Conservation (phyloP, 2,888 invertebrate genomes). For the Cryptus armator region DNA sequence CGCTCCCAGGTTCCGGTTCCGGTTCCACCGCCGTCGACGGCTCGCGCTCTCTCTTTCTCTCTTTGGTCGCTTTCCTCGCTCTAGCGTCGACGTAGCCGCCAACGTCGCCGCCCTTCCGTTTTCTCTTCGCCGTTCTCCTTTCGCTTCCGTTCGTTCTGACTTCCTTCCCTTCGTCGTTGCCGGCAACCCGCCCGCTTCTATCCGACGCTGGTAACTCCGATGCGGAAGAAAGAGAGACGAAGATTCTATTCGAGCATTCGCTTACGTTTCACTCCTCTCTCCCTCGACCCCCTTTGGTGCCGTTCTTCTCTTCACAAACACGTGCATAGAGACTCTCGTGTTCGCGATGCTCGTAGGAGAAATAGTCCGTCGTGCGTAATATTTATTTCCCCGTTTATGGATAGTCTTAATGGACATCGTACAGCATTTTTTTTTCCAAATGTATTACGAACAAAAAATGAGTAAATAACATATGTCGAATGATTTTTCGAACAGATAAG, state of each 20-base stretch:
- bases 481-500: too few species aligned
- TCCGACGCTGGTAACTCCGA: constrained; percentile 42
- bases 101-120: constrained; percentile 74
- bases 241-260: constrained; percentile 48
- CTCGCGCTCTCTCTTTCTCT: constrained; percentile 57
- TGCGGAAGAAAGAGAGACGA: constrained; percentile 15
- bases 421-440: too few species aligned
- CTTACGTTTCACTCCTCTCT: constrained; percentile 57
- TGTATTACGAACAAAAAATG: too few species aligned
- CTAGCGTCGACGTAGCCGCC: constrained; percentile 55
- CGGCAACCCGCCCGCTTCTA: constrained; percentile 29
- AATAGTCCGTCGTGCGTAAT: neutral
- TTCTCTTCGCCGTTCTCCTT: constrained; percentile 78
- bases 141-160: constrained; percentile 78
- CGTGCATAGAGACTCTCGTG: neutral
- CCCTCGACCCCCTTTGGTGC: constrained; percentile 11
- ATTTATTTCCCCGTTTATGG: neutral
- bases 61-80: constrained; percentile 52
- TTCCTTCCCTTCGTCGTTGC: constrained; percentile 72
- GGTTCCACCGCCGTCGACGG: constrained; percentile 73
- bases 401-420: neutral
- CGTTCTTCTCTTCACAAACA: constrained; percentile 14
- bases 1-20: constrained; percentile 81
- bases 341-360: neutral
- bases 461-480: too few species aligned